Percentiles rank a stretch among this genome's conserved stretches.
These are phyloP conservation scores for Drosophila lacertosa DNA, from an alignment of 1,140 invertebrate genomes.

Conservation along the genomic window DNA sequence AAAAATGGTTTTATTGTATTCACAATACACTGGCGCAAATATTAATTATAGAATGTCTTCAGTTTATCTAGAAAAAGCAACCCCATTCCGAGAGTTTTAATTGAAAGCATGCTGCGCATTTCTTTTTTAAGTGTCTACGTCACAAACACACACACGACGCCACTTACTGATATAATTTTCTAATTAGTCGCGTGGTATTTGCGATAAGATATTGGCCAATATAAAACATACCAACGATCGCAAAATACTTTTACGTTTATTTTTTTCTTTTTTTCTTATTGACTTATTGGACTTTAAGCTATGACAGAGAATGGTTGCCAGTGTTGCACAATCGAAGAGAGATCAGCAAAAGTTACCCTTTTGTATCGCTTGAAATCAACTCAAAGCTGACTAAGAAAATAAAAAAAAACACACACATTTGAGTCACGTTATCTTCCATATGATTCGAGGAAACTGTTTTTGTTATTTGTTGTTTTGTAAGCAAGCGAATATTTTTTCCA, in stretches of 20 bases:
- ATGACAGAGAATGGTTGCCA: neutral
- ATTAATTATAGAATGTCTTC: conserved; percentile 37
- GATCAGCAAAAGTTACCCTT: neutral
- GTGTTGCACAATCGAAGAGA: neutral
- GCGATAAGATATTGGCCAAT: conserved; percentile 28
- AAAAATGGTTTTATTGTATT: too few relatives aligned
- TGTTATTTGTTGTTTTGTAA: conserved; percentile 9
- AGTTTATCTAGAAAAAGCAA: conserved; percentile 49
- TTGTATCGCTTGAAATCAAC: neutral
- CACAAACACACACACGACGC: neutral
- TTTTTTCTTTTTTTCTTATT: conserved; percentile 1
- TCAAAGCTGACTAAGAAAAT: conserved; percentile 32
- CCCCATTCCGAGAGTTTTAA: neutral
- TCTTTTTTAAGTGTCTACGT: neutral
- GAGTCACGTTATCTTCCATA: conserved; percentile 29
- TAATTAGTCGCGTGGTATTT: conserved; percentile 28
- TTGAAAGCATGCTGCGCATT: conserved; percentile 11
- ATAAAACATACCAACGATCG: conserved; percentile 8
- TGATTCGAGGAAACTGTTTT: conserved; percentile 31
- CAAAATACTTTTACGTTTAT: too few relatives aligned
- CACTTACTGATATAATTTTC: conserved; percentile 34
- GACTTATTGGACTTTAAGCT: conserved; percentile 16
- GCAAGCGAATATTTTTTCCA: conserved; percentile 15
- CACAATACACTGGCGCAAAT: too few relatives aligned
- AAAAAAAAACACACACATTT: conserved; percentile 27